phyloP scores from a whole-genome alignment of 2,797 vertebrate species.

The Buphagus erythrorhynchus region DNA sequence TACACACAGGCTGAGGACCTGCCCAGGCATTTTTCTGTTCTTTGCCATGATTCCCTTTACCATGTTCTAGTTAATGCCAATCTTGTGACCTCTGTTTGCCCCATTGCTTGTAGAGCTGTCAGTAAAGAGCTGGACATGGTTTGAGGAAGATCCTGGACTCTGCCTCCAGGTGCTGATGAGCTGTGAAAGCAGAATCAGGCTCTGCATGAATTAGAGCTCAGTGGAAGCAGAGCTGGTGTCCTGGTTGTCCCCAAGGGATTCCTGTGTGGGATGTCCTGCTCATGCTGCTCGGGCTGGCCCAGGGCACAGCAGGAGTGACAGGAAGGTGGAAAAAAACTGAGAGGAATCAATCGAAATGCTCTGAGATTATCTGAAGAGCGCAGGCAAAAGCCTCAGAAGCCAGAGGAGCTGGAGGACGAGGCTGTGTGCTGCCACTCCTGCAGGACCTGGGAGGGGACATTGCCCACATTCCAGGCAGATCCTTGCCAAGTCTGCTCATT shows the following conservation, averaged over 20 bases:
- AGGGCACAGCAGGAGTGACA: not conserved
- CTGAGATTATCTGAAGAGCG: not conserved
- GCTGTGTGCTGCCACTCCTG: not conserved
- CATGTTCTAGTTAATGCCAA: not conserved
- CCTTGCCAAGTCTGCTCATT: conserved; percentile 19
- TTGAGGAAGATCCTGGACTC: not conserved
- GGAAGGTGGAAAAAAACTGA: not conserved
- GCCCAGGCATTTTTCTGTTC: not conserved
- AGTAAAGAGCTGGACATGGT: not conserved
- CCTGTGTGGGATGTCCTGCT: not conserved
- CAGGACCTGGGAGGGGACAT: not conserved
- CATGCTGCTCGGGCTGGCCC: not conserved
- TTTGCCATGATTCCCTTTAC: not conserved
- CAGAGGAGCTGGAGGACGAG: not conserved
- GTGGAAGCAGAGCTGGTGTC: not conserved
- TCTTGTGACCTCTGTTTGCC: not conserved
- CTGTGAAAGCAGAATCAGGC: not conserved
- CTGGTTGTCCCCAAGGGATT: not conserved
- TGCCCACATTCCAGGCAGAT: conserved; percentile 24
- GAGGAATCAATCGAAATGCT: not conserved
- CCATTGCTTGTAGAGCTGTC: not conserved
- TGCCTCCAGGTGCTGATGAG: not conserved
- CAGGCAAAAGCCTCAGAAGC: not conserved
- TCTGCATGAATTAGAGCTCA: not conserved
- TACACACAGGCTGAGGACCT: not conserved